These are phyloP conservation scores for Dasypogon diadema DNA, from an alignment of 2,888 invertebrate species.

Conservation along the genomic window DNA sequence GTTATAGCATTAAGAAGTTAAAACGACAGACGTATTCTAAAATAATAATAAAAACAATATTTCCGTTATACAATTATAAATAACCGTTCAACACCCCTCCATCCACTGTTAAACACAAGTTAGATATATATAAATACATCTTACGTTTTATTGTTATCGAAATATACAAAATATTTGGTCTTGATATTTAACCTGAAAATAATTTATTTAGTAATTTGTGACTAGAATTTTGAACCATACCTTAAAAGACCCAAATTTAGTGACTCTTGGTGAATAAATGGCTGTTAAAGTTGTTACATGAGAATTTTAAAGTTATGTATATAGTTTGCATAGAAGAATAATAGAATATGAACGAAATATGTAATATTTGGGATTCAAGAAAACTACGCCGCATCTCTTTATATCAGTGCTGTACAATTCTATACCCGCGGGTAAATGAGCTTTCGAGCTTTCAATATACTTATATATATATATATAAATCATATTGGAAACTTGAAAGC, in stretches of 20 bases:
- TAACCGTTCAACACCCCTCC: slow-evolving; percentile 50
- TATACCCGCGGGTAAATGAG: too few species aligned
- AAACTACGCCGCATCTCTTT: not conserved
- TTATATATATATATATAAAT: too few species aligned
- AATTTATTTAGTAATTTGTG: slow-evolving; percentile 2
- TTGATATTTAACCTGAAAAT: not conserved
- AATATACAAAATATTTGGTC: not conserved
- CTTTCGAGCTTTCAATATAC: too few species aligned
- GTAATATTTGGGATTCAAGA: not conserved
- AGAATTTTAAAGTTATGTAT: slow-evolving; percentile 27
- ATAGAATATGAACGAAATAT: not conserved
- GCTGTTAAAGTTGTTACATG: slow-evolving; percentile 43
- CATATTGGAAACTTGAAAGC: too few species aligned
- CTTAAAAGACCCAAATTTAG: slow-evolving; percentile 14
- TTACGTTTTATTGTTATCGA: not conserved
- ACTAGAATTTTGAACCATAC: slow-evolving; percentile 20
- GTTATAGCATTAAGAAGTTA: slow-evolving; percentile 24
- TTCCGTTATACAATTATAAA: slow-evolving; percentile 25
- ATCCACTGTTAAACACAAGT: slow-evolving; percentile 48
- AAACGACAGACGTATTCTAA: slow-evolving; percentile 20
- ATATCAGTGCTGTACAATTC: too few species aligned
- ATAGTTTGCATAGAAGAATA: not conserved
- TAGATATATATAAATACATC: slow-evolving; percentile 16
- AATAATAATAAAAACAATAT: slow-evolving; percentile 12
- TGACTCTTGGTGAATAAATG: slow-evolving; percentile 23